Base-by-base conservation (phyloP, 2,888 invertebrate genomes). In the Sesia bembeciformis region DNA sequence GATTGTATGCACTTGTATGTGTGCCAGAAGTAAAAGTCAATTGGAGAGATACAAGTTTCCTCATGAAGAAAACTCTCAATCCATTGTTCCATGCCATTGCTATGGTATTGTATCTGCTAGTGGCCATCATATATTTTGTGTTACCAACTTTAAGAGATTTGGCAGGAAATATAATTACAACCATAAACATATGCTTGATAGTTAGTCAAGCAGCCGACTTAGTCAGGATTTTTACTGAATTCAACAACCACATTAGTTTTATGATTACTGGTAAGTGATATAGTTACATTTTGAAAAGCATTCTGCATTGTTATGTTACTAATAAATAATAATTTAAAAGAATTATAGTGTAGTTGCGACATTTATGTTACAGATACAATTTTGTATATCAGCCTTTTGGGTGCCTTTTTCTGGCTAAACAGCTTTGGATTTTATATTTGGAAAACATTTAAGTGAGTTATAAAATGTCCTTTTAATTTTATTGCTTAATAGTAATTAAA, bases 381-480 rank as follows among this genome's bases (percentile, higher is more conserved):
- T 63, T 90, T 94, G 62, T 95, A 95, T 67, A 89, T 95, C 54
- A 94, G 95, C 68, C 82, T 96, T 54, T 74, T 96, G 61, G 95
- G 94, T 41, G 94, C 95, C 53, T 96, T 96, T 80, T 95, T 96
- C 72, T 96, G 96, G 96, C 83, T 96, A 3, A 96, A 95, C 64
- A 95, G 95, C 72, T 91, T 95, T 59, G 96, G 96, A 53, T 96
- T 95, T 74, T 96, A 96, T 74, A 94, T 96, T 59, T 96, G 96
- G 96, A 95, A 94, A 75, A 96, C 95, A 1, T 96, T 96, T 72
- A 93, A 92, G 93, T 93, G 84, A 85, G 89, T 78, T 5, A 23
- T 23, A 23, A 23, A 23, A 23, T 23, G 23, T 23, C 23, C 23
- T 23, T 23, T 23, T 23, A 23, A 23, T 23, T 23, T 23, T 23